These are phyloP conservation scores for Microcaecilia unicolor DNA, from an alignment of 2,797 vertebrate genomes.

Conservation along the genomic window DNA sequence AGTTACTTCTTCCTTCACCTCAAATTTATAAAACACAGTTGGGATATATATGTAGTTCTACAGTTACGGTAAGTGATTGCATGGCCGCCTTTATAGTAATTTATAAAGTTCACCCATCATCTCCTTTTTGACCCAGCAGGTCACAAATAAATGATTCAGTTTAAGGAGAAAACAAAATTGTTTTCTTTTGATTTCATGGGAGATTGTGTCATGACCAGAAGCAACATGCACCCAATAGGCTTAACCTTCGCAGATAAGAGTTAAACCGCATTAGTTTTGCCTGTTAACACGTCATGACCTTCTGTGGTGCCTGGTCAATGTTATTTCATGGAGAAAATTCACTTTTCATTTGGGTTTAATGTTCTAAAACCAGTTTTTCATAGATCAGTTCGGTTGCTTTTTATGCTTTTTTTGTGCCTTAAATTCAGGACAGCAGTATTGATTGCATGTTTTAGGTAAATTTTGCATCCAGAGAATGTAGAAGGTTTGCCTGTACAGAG, in stretches of 20 bases:
- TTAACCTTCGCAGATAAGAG: not conserved
- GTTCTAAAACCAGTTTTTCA: too few species aligned
- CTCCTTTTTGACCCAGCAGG: slow-evolving; percentile 15
- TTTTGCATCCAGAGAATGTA: too few species aligned
- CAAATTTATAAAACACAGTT: slow-evolving; percentile 28
- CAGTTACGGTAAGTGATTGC: slow-evolving; percentile 13
- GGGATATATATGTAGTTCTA: slow-evolving; percentile 19
- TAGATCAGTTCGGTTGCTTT: too few species aligned
- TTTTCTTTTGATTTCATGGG: not conserved
- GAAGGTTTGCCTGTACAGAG: too few species aligned
- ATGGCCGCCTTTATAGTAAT: slow-evolving; percentile 21
- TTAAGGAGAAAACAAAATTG: not conserved
- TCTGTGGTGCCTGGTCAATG: not conserved
- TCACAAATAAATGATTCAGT: slow-evolving; percentile 19
- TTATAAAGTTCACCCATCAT: slow-evolving; percentile 14
- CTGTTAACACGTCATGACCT: not conserved
- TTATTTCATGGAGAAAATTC: not conserved
- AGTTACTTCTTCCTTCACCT: slow-evolving; percentile 41
- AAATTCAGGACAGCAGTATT: too few species aligned
- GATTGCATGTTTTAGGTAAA: too few species aligned
- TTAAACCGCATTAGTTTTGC: not conserved
- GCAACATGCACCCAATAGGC: not conserved
- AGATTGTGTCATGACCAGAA: slow-evolving; percentile 4
- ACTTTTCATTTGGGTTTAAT: not conserved
- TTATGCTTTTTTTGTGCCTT: too few species aligned